Evolutionary conservation across 2,113 vertebrate species (phyloP), one percentile per base, ranked within the genome.

Genomic region (human (Homo sapiens)): DNA sequence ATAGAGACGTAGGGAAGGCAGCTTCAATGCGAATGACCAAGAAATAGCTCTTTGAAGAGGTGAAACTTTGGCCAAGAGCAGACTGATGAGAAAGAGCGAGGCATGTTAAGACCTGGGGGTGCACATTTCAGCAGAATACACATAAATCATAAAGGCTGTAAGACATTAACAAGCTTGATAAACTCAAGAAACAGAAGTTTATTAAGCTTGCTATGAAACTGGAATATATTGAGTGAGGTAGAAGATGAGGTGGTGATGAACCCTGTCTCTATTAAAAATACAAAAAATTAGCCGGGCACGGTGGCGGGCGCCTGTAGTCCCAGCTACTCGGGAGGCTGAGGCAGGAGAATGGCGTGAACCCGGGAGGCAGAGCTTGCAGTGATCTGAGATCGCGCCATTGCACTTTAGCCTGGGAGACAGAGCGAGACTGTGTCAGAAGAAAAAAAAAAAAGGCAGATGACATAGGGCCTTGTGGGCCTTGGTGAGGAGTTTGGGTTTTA

Each of bases 401-500:
- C 52, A 55, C 52, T 55, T 2, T 18, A 18, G 17, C 17, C 52
- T 55, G 52, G 52, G 52, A 6, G 5, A 55, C 6, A 6, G 52
- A 55, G 17, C 6, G 52, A 55, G 18, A 55, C 52, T 20, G 17
- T 6, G 17, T 55, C 52, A 2, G 18, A 55, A 55, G 17, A 55
- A 17, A 55, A 55, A 48, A 18, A 64, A 4, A 12, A 68, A 73
- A 22, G 7, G 5, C 11, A 93, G 13, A 35, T 38, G 25, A 5
- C 12, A 20, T 20, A 52, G 13, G 5, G 3, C 1, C 12, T 55
- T 10, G 1, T 32, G 55, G 6, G 9, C 1, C 12, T 38, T 25
- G 10, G 22, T n/a, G 3, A 83, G 16, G 27, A 92, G 22, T 57
- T 43, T 83, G 16, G 14, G 30, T 50, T 94, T 93, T 70, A 59